phyloP scores from a whole-genome alignment of 2,113 vertebrate species.

The Caranx melampygus region DNA sequence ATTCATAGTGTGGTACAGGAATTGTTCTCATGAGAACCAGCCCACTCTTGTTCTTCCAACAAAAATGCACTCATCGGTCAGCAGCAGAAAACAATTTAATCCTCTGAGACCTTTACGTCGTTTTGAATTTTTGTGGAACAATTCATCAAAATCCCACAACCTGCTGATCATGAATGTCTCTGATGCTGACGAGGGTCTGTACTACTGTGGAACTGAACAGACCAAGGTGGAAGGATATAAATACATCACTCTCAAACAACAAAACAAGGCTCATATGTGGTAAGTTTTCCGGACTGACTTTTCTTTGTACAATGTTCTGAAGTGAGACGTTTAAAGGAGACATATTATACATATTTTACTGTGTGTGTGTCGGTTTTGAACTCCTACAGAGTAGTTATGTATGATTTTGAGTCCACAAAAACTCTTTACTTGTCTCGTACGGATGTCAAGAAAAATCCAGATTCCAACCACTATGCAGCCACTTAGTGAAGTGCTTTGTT shows the following conservation, averaged over 20 bases:
- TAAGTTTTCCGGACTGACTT: background rate
- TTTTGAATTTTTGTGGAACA: background rate
- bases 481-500: no score
- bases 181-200: conserved; percentile 42
- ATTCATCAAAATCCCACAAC: background rate
- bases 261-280: background rate
- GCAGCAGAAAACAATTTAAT: no score
- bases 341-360: no score
- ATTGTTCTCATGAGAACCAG: conserved; percentile 46
- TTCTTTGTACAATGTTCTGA: background rate
- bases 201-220: conserved; percentile 33
- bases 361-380: no score
- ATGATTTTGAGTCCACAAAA: no score
- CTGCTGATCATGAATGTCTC: conserved; percentile 40
- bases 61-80: fast-evolving
- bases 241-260: fast-evolving
- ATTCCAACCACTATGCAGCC: no score
- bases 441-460: no score
- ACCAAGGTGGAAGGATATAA: fast-evolving
- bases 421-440: no score
- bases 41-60: conserved; percentile 14
- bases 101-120: background rate
- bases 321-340: background rate
- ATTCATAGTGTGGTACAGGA: conserved; percentile 47
- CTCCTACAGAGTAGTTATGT: no score